phyloP scores from a whole-genome alignment of 2,797 vertebrate species.

The Delichon dasypus region DNA sequence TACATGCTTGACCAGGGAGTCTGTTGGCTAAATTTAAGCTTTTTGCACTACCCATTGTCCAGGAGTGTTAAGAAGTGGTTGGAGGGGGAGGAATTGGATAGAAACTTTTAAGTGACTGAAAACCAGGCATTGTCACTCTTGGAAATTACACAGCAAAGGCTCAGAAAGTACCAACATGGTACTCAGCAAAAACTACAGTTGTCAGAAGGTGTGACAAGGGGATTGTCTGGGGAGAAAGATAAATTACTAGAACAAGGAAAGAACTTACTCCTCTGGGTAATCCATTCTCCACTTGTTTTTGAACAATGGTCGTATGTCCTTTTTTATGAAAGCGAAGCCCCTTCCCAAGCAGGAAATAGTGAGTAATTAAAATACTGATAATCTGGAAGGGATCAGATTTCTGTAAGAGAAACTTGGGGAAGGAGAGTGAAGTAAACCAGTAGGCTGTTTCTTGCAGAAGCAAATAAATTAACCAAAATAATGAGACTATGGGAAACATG shows the following conservation, averaged over 20 bases:
- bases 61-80: background rate
- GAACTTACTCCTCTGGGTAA: background rate
- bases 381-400: background rate
- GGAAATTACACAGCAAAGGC: background rate
- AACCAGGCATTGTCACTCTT: background rate
- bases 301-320: background rate
- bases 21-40: background rate
- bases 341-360: background rate
- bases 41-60: background rate
- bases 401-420: background rate
- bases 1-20: background rate
- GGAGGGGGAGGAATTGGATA: background rate
- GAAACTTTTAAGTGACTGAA: background rate
- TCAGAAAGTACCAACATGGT: background rate
- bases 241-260: background rate
- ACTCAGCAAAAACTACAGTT: background rate
- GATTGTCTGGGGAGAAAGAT: background rate
- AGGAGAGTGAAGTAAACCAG: background rate
- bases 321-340: background rate
- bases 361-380: background rate
- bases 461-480: background rate
- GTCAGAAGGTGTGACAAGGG: background rate
- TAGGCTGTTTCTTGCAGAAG: background rate
- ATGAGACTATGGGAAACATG: background rate
- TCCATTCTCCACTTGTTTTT: background rate